phyloP scores from a whole-genome alignment of 2,888 invertebrate species.

The Pomacea canaliculata region DNA sequence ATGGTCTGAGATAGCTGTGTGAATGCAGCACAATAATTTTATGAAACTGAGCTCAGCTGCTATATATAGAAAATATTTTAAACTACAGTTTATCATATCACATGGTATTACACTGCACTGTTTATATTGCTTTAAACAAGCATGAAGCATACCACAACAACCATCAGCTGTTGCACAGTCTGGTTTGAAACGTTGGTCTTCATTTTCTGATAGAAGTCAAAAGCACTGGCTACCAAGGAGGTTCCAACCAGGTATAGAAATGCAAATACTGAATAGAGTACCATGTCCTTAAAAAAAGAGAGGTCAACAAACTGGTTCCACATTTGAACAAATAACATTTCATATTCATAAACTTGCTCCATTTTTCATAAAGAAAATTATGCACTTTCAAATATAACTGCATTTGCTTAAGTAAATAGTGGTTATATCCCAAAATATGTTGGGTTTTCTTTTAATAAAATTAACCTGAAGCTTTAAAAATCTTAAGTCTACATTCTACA shows the following conservation, averaged over 20 bases:
- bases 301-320: not conserved
- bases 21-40: no score
- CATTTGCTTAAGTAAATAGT: not conserved
- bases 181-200: slow-evolving; percentile 41
- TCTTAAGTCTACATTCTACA: no score
- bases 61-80: no score
- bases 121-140: no score
- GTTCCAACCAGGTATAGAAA: slow-evolving; percentile 56
- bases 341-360: not conserved
- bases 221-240: slow-evolving; percentile 58
- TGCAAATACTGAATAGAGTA: slow-evolving; percentile 52
- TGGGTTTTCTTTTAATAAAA: no score
- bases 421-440: no score
- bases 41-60: no score
- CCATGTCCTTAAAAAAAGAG: slow-evolving; percentile 44
- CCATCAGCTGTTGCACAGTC: slow-evolving; percentile 50
- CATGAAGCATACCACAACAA: slow-evolving; percentile 47
- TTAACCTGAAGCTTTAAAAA: no score
- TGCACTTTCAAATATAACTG: not conserved
- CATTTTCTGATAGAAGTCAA: slow-evolving; percentile 57
- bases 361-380: not conserved
- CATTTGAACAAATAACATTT: not conserved
- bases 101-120: no score
- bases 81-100: no score
- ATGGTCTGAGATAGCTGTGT: no score